A percentile compares a stretch with the other conserved stretches of the same genome.
phyloP scores from a whole-genome alignment of 2,113 vertebrate species.

The Peromyscus polionotus region DNA sequence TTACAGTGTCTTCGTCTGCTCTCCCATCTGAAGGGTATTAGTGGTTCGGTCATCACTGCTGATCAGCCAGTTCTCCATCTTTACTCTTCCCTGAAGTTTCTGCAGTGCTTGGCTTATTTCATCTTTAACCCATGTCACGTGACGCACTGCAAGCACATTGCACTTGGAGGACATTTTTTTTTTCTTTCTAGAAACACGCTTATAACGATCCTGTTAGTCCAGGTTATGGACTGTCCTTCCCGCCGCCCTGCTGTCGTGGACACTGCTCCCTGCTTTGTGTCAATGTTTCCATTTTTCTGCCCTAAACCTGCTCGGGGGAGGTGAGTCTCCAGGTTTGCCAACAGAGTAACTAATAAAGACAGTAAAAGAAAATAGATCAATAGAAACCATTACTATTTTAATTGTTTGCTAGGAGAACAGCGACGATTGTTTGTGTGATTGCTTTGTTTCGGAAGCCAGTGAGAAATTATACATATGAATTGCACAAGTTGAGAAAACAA shows the following conservation, averaged over 20 bases:
- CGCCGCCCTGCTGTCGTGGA: slow-evolving; percentile 18
- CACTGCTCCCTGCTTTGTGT: slow-evolving; percentile 15
- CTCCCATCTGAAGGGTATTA: background rate
- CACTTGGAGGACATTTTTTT: background rate
- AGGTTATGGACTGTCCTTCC: background rate
- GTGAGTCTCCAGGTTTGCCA: background rate
- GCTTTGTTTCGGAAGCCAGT: slow-evolving; percentile 28
- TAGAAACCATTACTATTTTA: slow-evolving; percentile 26
- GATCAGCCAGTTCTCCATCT: rapidly evolving
- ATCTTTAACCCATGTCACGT: background rate
- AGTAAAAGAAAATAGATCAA: background rate
- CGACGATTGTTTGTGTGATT: background rate
- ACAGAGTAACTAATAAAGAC: background rate
- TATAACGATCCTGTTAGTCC: background rate
- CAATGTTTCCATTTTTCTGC: background rate
- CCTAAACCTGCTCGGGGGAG: background rate
- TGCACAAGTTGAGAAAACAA: background rate
- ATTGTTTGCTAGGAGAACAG: background rate
- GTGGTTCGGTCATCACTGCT: background rate
- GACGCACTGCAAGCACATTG: background rate
- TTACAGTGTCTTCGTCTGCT: background rate
- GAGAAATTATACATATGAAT: background rate
- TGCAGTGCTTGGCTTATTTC: background rate
- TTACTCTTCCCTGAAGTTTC: background rate
- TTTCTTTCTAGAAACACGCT: background rate